Conservation (phyloP, 1,140 invertebrate species). For the Leptonema lineaticorne region DNA sequence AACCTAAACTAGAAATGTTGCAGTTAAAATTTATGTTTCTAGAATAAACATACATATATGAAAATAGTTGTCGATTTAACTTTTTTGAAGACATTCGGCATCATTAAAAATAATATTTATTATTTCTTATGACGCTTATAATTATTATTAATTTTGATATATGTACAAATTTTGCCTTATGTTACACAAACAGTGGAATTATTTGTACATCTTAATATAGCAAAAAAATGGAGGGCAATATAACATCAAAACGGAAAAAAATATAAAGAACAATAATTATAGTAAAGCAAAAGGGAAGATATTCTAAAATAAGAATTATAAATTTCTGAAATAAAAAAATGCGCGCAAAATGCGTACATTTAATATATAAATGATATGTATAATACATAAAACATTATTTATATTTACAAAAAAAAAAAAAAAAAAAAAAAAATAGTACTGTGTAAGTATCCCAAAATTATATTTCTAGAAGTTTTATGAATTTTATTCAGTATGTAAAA, state of each 20-base stretch:
- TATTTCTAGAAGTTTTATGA: background rate
- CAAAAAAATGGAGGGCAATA: conserved; percentile 42
- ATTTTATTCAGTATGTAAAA: background rate
- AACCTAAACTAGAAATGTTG: conserved; percentile 8
- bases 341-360: background rate
- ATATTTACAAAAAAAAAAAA: conserved; percentile 16
- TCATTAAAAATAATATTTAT: background rate
- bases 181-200: conserved; percentile 54
- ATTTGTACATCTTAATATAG: conserved; percentile 44
- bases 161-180: conserved; percentile 45
- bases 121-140: background rate
- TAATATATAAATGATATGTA: background rate
- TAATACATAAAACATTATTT: background rate
- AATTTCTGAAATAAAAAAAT: background rate
- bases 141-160: too few relatives aligned
- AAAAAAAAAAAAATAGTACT: background rate
- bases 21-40: background rate
- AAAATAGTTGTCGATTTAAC: background rate
- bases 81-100: background rate
- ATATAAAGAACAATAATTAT: background rate
- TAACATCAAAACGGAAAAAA: conserved; percentile 21
- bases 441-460: conserved; percentile 25
- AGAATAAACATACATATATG: background rate
- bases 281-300: too few relatives aligned
- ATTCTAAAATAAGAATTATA: too few relatives aligned